phyloP scores from a whole-genome alignment of 2,888 invertebrate species.

The Ectemnius lituratus region DNA sequence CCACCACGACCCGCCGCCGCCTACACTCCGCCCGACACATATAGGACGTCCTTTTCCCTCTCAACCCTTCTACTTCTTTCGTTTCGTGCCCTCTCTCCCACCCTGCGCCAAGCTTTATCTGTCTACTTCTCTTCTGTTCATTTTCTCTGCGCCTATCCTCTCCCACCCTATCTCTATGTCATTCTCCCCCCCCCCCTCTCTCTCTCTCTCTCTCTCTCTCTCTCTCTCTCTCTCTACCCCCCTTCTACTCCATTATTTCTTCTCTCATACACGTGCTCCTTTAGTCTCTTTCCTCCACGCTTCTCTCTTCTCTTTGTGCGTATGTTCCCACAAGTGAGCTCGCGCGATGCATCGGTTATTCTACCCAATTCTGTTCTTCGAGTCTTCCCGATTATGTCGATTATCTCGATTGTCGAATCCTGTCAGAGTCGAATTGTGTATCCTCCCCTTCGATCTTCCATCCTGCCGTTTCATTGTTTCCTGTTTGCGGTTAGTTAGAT shows the following conservation, averaged over 20 bases:
- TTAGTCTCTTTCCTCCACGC: no score
- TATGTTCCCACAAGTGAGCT: no score
- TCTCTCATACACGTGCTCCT: no score
- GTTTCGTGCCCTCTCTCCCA: no score
- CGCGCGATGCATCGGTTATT: no score
- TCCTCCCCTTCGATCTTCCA: no score
- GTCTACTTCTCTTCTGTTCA: conserved; percentile 17
- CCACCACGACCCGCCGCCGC: conserved; percentile 11
- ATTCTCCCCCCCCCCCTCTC: background rate
- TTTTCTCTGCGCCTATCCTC: conserved; percentile 7
- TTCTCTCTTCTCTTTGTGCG: no score
- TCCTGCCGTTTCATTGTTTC: background rate
- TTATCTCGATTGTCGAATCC: no score
- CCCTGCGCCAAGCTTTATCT: background rate
- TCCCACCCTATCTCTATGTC: conserved; percentile 20
- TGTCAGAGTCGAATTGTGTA: no score
- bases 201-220: conserved; percentile 29
- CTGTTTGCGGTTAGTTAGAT: background rate
- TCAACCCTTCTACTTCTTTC: conserved; percentile 23
- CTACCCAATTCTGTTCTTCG: no score
- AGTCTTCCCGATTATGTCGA: no score
- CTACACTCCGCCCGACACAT: conserved; percentile 16
- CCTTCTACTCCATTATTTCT: no score
- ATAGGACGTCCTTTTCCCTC: conserved; percentile 21
- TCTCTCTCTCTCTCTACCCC: conserved; percentile 15